Conservation (phyloP, 1,140 invertebrate species). For the Vollenhovia emeryi region DNA sequence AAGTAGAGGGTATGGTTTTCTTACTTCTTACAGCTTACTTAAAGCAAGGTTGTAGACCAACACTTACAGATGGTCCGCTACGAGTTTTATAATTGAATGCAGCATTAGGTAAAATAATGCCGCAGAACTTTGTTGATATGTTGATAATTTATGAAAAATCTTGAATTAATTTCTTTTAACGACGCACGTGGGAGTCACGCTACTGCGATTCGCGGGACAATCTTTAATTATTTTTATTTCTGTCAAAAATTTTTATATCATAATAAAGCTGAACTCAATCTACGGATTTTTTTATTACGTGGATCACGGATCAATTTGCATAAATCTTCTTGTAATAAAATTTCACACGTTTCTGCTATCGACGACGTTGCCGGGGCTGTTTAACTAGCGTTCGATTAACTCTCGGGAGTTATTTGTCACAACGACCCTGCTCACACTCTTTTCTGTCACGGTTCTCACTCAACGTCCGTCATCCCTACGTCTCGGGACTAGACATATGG, state of each 20-base stretch:
- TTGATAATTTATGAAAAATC: background rate
- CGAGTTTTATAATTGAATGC: background rate
- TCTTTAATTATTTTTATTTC: background rate
- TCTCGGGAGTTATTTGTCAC: constrained; percentile 39
- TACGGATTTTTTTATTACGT: background rate
- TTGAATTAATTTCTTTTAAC: background rate
- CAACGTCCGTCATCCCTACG: constrained; percentile 34
- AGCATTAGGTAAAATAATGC: background rate
- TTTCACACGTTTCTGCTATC: background rate
- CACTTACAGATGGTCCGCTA: no score
- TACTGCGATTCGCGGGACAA: background rate
- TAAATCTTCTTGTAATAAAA: constrained; percentile 43
- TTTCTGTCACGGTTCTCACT: constrained; percentile 1
- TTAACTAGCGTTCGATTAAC: constrained; percentile 61
- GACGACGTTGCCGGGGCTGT: constrained; percentile 30
- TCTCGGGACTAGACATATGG: background rate
- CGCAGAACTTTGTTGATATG: background rate
- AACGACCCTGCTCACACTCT: background rate
- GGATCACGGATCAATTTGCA: background rate
- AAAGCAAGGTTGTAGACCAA: no score
- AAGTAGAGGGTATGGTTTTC: no score
- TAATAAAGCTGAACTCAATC: background rate
- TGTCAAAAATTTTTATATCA: background rate
- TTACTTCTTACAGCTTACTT: no score
- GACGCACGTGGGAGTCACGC: background rate